A percentile compares a stretch with the other conserved stretches of the same genome.
Conservation (phyloP, 2,888 invertebrate genomes). For the Unio delphinus region DNA sequence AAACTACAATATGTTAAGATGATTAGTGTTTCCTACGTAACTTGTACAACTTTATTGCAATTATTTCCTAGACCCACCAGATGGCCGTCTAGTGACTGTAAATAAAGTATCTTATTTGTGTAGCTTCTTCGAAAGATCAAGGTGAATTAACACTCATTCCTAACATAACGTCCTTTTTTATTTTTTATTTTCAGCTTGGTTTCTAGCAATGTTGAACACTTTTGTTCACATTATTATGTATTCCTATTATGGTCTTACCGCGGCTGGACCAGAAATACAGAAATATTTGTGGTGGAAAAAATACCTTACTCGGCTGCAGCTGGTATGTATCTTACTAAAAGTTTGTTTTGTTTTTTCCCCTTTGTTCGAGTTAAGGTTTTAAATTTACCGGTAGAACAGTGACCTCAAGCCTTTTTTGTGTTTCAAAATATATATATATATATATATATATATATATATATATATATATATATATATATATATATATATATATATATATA, state of each 20-base stretch:
- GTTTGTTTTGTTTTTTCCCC: too few species aligned
- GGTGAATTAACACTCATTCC: neutral
- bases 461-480: too few species aligned
- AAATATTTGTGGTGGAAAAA: slow-evolving; percentile 66
- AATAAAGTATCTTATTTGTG: too few species aligned
- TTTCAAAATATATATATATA: too few species aligned
- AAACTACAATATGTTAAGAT: too few species aligned
- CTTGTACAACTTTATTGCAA: too few species aligned
- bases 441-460: too few species aligned
- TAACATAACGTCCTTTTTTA: neutral
- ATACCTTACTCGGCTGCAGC: slow-evolving; percentile 60
- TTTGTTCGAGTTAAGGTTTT: neutral
- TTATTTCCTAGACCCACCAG: too few species aligned
- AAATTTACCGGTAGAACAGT: too few species aligned
- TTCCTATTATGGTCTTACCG: slow-evolving; percentile 60
- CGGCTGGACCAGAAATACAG: slow-evolving; percentile 58
- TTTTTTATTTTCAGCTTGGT: slow-evolving; percentile 42
- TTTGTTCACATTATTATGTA: slow-evolving; percentile 66
- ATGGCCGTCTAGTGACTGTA: too few species aligned
- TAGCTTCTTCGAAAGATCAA: neutral
- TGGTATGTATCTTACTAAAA: slow-evolving; percentile 40
- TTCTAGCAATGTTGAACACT: slow-evolving; percentile 56
- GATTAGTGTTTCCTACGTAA: too few species aligned
- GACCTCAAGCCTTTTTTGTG: neutral
- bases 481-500: too few species aligned